phyloP scores from a whole-genome alignment of 2,888 invertebrate genomes.

The Macaria liturata region DNA sequence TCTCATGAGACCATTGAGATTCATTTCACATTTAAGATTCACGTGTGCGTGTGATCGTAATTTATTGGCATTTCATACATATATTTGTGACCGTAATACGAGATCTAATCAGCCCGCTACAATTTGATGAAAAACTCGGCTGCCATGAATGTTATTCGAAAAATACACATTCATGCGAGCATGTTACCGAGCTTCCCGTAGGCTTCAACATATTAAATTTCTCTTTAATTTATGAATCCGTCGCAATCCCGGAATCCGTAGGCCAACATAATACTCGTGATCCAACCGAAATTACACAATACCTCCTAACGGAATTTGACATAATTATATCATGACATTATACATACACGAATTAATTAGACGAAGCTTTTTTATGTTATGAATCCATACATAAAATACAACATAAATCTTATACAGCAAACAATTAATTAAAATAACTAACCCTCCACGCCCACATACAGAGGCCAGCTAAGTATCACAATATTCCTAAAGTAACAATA shows the following conservation, averaged over 20 bases:
- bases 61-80: conserved; percentile 9
- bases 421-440: too few relatives aligned
- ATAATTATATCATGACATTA: too few relatives aligned
- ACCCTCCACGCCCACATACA: too few relatives aligned
- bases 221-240: conserved; percentile 23
- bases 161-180: conserved; percentile 13
- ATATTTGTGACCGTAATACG: conserved; percentile 12
- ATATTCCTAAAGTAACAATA: too few relatives aligned
- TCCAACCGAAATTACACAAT: background rate
- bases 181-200: conserved; percentile 14
- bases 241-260: conserved; percentile 13
- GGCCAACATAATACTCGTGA: background rate
- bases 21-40: conserved; percentile 29
- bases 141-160: conserved; percentile 12
- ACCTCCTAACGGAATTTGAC: too few relatives aligned
- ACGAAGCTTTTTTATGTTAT: too few relatives aligned
- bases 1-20: conserved; percentile 29
- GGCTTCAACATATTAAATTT: conserved; percentile 28
- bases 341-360: too few relatives aligned
- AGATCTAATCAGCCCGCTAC: conserved; percentile 8
- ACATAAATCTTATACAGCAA: too few relatives aligned
- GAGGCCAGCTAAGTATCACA: too few relatives aligned
- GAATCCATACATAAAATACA: too few relatives aligned
- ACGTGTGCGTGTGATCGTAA: conserved; percentile 21
- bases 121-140: conserved; percentile 10